Percentiles rank a stretch among this genome's conserved stretches.
phyloP scores from a whole-genome alignment of 2,113 vertebrate genomes.

The Shinisaurus crocodilurus region DNA sequence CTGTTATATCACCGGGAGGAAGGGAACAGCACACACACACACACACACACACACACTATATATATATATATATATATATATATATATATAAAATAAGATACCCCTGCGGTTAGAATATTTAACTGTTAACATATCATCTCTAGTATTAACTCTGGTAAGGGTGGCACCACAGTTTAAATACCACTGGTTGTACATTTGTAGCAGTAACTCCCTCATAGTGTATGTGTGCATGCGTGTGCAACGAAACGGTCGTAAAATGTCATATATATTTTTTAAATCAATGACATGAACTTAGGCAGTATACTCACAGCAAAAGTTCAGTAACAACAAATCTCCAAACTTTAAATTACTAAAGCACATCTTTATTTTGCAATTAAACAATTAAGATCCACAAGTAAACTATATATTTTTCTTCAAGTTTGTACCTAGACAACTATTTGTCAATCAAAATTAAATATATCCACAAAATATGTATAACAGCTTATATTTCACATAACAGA shows the following conservation, averaged over 20 bases:
- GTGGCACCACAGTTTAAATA: too few species aligned
- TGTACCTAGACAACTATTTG: conserved; percentile 80
- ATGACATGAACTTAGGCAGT: not conserved
- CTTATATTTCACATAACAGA: conserved; percentile 75
- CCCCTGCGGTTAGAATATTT: too few species aligned
- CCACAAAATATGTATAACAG: conserved; percentile 78
- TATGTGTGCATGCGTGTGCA: not conserved
- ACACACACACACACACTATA: too few species aligned
- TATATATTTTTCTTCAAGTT: conserved; percentile 76
- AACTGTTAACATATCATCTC: too few species aligned
- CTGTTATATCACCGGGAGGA: too few species aligned
- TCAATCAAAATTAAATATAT: conserved; percentile 81
- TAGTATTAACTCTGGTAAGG: too few species aligned
- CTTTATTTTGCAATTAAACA: conserved; percentile 85
- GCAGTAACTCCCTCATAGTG: not conserved
- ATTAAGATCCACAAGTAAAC: conserved; percentile 80
- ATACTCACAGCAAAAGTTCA: not conserved
- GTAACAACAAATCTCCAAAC: conserved; percentile 37
- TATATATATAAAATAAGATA: too few species aligned
- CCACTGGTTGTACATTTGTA: not conserved
- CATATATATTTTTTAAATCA: conserved; percentile 2
- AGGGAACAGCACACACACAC: too few species aligned
- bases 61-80: too few species aligned
- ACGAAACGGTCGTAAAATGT: not conserved
- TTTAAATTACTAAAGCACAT: conserved; percentile 83